Evolutionary conservation across 2,113 vertebrate species (phyloP).

Genomic region (Sciurus niger): DNA sequence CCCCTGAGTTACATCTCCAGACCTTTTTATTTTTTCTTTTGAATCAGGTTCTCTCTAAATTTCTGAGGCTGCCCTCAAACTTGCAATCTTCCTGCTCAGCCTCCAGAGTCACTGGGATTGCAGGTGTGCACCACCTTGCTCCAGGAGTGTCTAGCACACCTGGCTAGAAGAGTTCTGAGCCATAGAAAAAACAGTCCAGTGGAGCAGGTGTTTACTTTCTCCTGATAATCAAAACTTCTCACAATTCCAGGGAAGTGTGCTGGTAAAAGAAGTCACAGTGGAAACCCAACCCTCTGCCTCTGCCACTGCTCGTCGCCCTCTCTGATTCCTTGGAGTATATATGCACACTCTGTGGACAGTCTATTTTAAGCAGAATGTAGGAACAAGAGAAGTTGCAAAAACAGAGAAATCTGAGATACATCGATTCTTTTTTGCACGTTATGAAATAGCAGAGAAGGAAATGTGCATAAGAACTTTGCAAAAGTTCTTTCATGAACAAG

Average conservation of each 20-base stretch:
- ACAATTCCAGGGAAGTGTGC: background rate
- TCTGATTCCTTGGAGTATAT: background rate
- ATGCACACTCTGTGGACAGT: background rate
- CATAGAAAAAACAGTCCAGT: background rate
- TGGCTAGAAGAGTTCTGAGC: background rate
- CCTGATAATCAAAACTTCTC: background rate
- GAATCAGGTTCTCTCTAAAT: too few relatives aligned
- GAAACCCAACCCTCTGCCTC: background rate
- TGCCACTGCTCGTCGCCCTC: background rate
- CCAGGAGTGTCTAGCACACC: background rate
- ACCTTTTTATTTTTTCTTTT: too few relatives aligned
- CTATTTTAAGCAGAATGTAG: slow-evolving; percentile 22
- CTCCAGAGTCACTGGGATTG: too few relatives aligned
- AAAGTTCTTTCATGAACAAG: slow-evolving; percentile 30
- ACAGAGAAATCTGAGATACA: background rate
- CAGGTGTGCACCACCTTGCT: too few relatives aligned
- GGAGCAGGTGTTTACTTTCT: background rate
- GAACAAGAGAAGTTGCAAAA: background rate
- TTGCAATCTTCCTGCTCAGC: too few relatives aligned
- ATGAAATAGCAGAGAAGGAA: background rate
- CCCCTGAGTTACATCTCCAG: too few relatives aligned
- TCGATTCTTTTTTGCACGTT: background rate
- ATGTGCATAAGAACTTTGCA: background rate
- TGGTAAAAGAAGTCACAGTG: background rate
- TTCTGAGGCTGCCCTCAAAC: too few relatives aligned